Evolutionary conservation across 2,797 vertebrate species (phyloP), one percentile per base, ranked within the genome.

Genomic region (Coracias cyanogaster): DNA sequence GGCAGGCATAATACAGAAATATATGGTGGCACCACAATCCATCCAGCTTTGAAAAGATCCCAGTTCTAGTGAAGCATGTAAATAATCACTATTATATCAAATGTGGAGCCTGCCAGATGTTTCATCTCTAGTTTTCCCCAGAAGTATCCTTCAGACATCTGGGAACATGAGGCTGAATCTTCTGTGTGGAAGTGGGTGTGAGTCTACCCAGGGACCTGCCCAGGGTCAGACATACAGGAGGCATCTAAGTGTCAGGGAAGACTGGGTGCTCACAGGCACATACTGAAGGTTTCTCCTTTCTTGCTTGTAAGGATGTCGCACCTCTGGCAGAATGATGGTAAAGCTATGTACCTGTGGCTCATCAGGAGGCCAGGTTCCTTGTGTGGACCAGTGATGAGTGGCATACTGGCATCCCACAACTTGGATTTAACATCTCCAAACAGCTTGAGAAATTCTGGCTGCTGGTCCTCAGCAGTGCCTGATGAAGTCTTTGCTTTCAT

Each of bases 251-350:
- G 29, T 31, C 29, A 51, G 60, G 18, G 41, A 81, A 71, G 58
- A 61, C 54, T 25, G 5, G 24, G 8, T 5, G 3, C 20, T 62
- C 3, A 1, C 31, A 83, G 43, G n/a, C 43, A 46, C 26, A 33
- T 22, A 24, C 12, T 28, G 26, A 57, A 76, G 13, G 18, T 46
- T 90, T 79, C 29, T 76, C 12, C 64, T 83, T 76, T 69, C 37
- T 48, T 80, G 15, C 12, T 48, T 0, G 0, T 19, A 49, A 48
- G 19, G 43, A 43, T 62, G 54, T 62, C 3, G 0, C 21, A 37
- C 31, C 33, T 15, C 31, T 84, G 31, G n/a, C 58, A 84, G 64
- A 83, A 73, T 18, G n/a, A 71, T 76, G 9, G 26, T 55, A n/a
- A 73, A 82, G 29, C 15, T 49, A 10, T 4, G 9, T 48, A 43